These are phyloP conservation scores for Actinemys pallida DNA, from an alignment of 2,113 vertebrate genomes.

Conservation along the genomic window DNA sequence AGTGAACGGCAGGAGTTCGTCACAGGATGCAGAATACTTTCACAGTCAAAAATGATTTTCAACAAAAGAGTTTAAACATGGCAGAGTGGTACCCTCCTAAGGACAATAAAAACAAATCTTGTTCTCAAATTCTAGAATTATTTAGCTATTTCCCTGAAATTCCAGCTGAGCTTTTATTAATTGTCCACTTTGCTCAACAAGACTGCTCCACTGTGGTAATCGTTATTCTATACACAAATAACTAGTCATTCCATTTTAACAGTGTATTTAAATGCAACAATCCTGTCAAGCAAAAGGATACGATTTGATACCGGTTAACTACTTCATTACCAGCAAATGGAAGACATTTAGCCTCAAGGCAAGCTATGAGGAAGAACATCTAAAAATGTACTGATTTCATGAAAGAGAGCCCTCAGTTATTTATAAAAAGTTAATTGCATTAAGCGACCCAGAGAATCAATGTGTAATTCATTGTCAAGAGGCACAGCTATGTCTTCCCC, in stretches of 20 bases:
- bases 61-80: background rate
- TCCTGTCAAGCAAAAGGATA: background rate
- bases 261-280: background rate
- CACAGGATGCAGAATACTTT: background rate
- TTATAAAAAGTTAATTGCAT: background rate
- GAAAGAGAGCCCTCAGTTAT: background rate
- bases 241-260: too few species aligned
- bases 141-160: background rate
- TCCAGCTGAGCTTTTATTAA: background rate
- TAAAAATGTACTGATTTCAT: background rate
- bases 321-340: background rate
- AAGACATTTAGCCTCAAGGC: background rate
- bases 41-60: background rate
- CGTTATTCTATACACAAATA: background rate
- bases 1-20: background rate
- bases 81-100: fast-evolving
- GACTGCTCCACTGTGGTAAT: background rate
- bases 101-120: fast-evolving
- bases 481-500: background rate
- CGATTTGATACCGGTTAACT: background rate
- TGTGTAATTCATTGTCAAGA: conserved; percentile 6
- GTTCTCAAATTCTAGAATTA: background rate
- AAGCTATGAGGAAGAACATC: background rate
- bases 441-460: background rate
- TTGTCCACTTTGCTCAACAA: background rate